Evolutionary conservation across 2,797 vertebrate species (phyloP), one percentile per base, ranked within the genome.

Genomic region (Petrocephalus schoutedeni): DNA sequence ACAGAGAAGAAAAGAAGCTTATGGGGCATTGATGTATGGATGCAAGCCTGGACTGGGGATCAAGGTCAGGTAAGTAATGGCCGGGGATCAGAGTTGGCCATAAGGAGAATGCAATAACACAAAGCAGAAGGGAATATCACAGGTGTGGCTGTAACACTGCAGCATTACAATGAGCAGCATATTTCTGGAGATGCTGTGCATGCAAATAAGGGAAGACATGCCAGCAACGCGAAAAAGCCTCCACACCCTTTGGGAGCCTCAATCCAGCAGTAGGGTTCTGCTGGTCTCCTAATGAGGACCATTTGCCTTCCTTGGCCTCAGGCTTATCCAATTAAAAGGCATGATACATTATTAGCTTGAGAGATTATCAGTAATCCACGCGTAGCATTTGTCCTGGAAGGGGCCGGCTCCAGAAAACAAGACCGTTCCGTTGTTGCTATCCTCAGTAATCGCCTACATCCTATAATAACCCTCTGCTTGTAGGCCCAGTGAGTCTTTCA

Each of bases 281-380:
- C 28, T 36, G 64, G 14, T 71, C 14, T 28, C 64, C 28, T 36
- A 71, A 71, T 71, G 28, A 71, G 64, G 64, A 36, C 64, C 28
- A 71, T 71, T 71, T 36, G 64, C 64, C 64, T 71, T 71, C 28
- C 64, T 71, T 71, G 28, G 28, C 28, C 28, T 36, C 64, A 36
- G 64, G 28, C 64, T 90, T 86, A 87, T 89, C 89, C 61, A 74
- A 88, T 74, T 91, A 90, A 89, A 61, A 87, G 28, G 84, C 64
- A 71, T 71, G 28, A 71, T 71, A 36, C 28, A 71, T 36, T 71
- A 71, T 36, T 71, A 36, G 28, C 64, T 71, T 16, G 64, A 71
- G 64, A 71, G 64, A 71, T 71, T 71, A 71, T 71, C 64, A 71
- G 64, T 71, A 36, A 71, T 71, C 64, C 64, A 71, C 64, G 32